Evolutionary conservation across 2,797 vertebrate species (phyloP), one percentile per base, ranked within the genome.

Genomic region (Malacoctenus gilli): DNA sequence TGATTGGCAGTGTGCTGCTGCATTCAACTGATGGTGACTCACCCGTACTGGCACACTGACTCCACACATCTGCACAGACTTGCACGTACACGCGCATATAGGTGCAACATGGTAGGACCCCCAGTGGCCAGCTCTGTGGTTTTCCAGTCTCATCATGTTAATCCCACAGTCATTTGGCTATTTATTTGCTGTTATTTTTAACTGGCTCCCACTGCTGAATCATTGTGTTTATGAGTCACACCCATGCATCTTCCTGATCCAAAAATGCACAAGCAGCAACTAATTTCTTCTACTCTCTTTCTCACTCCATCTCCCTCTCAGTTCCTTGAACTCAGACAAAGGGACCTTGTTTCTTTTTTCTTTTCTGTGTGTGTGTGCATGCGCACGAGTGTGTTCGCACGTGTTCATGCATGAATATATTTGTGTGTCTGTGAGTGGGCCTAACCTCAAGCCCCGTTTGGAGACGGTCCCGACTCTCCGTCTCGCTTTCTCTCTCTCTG

Each of bases 101-200:
- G 31, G 48, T 31, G 48, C 41, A 23, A 49, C 28, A 40, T 48
- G 13, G 5, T 21, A 20, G 32, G 61, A 61, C 41, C 64, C 56
- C 54, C 44, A 32, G 32, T 43, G 52, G 56, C 18, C 8, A 22
- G 13, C 19, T n/a, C 49, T 77, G 81, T 2, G 75, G 79, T 74
- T 68, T 71, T 52, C 73, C 63, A 32, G 58, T 65, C 64, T 75
- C 71, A 83, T 82, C 78, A 59, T 65, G 55, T 72, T 71, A 72
- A 84, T 75, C 53, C 55, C 60, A 47, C 73, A 81, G 58, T 84
- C 68, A 69, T 85, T 88, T 79, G 49, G 69, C 41, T 69, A 58
- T 76, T 75, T 59, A 75, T 78, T 81, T 74, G 84, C 66, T 78
- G 79, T 87, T 89, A 87, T 90, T 89, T 89, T 89, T 85, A 91